Evolutionary conservation across 1,140 invertebrate species (phyloP).

Genomic region (Hyles vespertilio): DNA sequence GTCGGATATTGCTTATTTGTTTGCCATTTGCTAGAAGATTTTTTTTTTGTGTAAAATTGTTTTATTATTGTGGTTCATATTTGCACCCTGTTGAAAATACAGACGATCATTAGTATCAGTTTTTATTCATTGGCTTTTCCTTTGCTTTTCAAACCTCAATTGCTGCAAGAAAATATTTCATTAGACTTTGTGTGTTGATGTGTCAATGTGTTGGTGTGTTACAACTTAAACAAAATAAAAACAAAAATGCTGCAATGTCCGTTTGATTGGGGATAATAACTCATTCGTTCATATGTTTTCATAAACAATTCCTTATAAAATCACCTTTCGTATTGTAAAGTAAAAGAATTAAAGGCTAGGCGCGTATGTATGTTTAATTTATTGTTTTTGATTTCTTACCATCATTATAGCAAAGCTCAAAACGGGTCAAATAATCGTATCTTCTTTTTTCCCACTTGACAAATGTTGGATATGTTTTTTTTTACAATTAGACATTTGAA

Average conservation of each 20-base stretch:
- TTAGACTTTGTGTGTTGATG: conserved; percentile 22
- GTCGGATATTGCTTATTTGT: conserved; percentile 22
- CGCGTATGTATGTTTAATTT: conserved; percentile 1
- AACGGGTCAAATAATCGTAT: no score
- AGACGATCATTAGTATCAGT: conserved; percentile 59
- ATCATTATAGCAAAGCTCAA: no score
- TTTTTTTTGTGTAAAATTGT: conserved; percentile 27
- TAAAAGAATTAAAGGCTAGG: conserved; percentile 2
- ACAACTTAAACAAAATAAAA: neutral
- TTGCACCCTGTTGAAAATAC: conserved; percentile 64
- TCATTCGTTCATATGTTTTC: conserved; percentile 6
- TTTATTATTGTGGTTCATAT: conserved; percentile 51
- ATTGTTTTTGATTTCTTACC: no score
- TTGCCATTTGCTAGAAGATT: conserved; percentile 5
- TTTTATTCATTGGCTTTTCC: conserved; percentile 24
- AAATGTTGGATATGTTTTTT: no score
- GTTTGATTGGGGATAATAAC: neutral
- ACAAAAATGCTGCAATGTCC: neutral
- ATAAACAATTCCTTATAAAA: no score
- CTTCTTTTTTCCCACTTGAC: no score
- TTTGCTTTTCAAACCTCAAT: conserved; percentile 39
- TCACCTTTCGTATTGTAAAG: no score
- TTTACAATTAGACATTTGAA: no score
- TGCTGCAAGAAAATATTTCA: conserved; percentile 35
- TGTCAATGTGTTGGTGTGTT: conserved; percentile 15